These are phyloP conservation scores for Drosophila takahashii DNA, from an alignment of 1,140 invertebrate species.

Conservation along the genomic window DNA sequence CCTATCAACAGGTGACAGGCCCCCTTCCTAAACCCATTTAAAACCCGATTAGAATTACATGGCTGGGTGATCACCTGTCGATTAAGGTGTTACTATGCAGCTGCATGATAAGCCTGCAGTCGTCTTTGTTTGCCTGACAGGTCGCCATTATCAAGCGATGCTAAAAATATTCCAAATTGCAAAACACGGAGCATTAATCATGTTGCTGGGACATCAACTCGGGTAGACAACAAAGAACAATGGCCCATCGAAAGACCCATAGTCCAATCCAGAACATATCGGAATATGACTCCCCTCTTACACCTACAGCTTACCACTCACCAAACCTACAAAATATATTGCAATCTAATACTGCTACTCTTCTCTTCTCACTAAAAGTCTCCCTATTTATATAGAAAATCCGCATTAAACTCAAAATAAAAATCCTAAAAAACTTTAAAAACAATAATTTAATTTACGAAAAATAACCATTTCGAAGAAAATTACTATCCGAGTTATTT, in stretches of 20 bases:
- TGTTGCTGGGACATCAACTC: slow-evolving; percentile 16
- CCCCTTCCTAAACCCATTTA: background rate
- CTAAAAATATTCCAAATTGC: slow-evolving; percentile 43
- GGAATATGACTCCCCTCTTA: background rate
- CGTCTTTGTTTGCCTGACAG: slow-evolving; percentile 15
- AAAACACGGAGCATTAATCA: slow-evolving; percentile 37
- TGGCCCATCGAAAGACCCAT: slow-evolving; percentile 4
- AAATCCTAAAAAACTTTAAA: background rate
- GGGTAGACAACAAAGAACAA: slow-evolving; percentile 37
- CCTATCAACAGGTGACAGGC: slow-evolving; percentile 11
- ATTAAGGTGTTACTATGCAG: slow-evolving; percentile 29
- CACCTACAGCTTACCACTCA: background rate
- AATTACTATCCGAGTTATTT: background rate
- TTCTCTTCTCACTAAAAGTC: too few relatives aligned
- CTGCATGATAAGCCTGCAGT: slow-evolving; percentile 25
- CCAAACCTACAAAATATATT: background rate
- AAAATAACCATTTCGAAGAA: slow-evolving; percentile 18
- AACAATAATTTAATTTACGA: slow-evolving; percentile 3
- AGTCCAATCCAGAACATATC: slow-evolving; percentile 4
- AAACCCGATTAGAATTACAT: slow-evolving; percentile 9
- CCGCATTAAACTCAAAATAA: background rate
- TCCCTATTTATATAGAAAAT: too few relatives aligned
- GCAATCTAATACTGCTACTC: too few relatives aligned
- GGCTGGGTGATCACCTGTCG: slow-evolving; percentile 9
- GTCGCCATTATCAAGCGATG: slow-evolving; percentile 29